Evolutionary conservation across 2,113 vertebrate genomes (phyloP), one percentile per base, ranked within the genome.

Genomic region (Nyctibius bracteatus): DNA sequence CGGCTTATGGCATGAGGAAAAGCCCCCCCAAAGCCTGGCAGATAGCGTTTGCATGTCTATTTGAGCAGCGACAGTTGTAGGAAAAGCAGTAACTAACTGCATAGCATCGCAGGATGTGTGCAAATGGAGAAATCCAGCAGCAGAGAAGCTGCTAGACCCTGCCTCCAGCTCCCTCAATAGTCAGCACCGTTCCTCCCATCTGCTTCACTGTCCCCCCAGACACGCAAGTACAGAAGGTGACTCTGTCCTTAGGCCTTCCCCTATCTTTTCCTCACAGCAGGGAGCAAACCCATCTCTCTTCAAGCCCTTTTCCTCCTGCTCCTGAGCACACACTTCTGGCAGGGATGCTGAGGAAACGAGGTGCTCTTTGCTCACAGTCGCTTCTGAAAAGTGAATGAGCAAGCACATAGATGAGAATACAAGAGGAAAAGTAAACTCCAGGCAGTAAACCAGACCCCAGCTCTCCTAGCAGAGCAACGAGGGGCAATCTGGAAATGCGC

Each of bases 61-160:
- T 59, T 37, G 80, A 94, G 77, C 57, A 94, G 67, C 2, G 3
- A 84, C 23, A 72, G 46, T 59, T 58, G 58, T 44, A 49, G 49
- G 73, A 89, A 66, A 93, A 94, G 71, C 57, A 78, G 59, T 33
- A 80, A 73, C 55, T n/a, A 82, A 66, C 54, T 46, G 61, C 22
- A 24, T 12, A 57, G 25, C 41, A 65, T 30, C 12, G 14, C 82
- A 67, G 55, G 49, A 58, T 27, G 58, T 19, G 41, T 86, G 49
- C 75, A 33, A 84, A 74, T 12, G 28, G 43, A 25, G 52, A 94
- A 81, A 86, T 46, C 20, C 66, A 83, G 86, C 77, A 88, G 61
- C 66, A 68, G 23, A 68, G n/a, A 78, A 85, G 61, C 72, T 86
- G 57, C 71, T 73, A 47, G 44, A 84, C 20, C 39, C 81, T 92